A percentile compares a stretch with the other conserved stretches of the same genome.
Conservation (phyloP, 2,797 vertebrate species). For the Betta splendens region DNA sequence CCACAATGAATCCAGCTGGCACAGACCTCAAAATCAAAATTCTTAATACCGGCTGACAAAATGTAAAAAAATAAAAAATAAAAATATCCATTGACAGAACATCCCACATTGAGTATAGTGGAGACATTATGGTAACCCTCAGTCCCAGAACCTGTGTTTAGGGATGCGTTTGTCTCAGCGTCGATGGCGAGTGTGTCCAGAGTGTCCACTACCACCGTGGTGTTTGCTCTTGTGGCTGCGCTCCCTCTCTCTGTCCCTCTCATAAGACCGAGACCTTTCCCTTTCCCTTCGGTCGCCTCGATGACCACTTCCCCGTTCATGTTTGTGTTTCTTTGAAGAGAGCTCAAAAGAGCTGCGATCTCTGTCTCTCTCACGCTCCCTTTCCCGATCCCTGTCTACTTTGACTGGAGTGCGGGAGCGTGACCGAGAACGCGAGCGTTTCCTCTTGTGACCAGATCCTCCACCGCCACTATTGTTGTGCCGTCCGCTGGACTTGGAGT, state of each 20-base stretch:
- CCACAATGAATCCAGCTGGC: not conserved
- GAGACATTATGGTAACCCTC: conserved; percentile 24
- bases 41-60: conserved; percentile 1
- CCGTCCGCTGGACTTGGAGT: conserved; percentile 88
- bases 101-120: not conserved
- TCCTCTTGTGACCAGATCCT: conserved; percentile 88
- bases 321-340: conserved; percentile 94
- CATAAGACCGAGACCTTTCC: conserved; percentile 93
- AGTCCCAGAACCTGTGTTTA: conserved; percentile 24
- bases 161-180: conserved; percentile 78
- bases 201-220: conserved; percentile 86
- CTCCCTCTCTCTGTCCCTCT: conserved; percentile 81
- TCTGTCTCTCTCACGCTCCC: conserved; percentile 78
- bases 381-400: conserved; percentile 74
- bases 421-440: conserved; percentile 87
- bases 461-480: conserved; percentile 78
- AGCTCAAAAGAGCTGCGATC: conserved; percentile 88
- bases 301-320: conserved; percentile 87
- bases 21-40: not conserved
- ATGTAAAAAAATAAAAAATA: too few relatives aligned
- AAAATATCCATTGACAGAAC: conserved; percentile 24
- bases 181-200: conserved; percentile 91
- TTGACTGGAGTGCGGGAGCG: conserved; percentile 89
- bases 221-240: conserved; percentile 96
- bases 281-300: conserved; percentile 90